Evolutionary conservation across 2,113 vertebrate species (phyloP).

Genomic region (Lontra canadensis): DNA sequence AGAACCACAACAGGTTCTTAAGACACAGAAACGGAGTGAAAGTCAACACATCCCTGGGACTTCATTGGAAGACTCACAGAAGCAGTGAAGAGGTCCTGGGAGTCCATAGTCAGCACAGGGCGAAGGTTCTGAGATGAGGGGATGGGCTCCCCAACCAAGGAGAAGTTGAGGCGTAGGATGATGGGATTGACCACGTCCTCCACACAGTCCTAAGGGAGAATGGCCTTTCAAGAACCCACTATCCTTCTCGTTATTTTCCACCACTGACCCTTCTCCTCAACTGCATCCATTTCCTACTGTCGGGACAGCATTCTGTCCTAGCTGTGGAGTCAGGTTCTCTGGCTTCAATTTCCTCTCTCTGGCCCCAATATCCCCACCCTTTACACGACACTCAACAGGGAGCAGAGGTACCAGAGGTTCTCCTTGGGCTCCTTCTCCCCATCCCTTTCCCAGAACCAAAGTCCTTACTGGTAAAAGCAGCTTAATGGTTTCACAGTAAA

Average conservation of each 20-base stretch:
- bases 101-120: constrained; percentile 57
- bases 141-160: constrained; percentile 47
- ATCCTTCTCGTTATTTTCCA: not conserved
- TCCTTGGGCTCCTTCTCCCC: not conserved
- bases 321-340: not conserved
- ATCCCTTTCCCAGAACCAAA: not conserved
- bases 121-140: not conserved
- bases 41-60: not conserved
- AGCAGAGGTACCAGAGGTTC: not conserved
- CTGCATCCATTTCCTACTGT: not conserved
- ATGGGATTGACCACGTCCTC: constrained; percentile 74
- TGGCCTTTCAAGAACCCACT: not conserved
- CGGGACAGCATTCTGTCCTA: not conserved
- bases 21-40: not conserved
- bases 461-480: constrained; percentile 65
- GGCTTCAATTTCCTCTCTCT: not conserved
- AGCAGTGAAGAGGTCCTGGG: constrained; percentile 41
- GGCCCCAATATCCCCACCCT: not conserved
- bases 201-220: constrained; percentile 67
- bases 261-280: too few species aligned
- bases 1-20: not conserved
- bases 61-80: constrained; percentile 40
- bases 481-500: constrained; percentile 63
- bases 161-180: constrained; percentile 68
- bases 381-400: not conserved